A percentile compares a stretch with the other conserved stretches of the same genome.
Evolutionary conservation across 2,888 invertebrate genomes (phyloP).

Genomic region (Melangyna quadrimaculata): DNA sequence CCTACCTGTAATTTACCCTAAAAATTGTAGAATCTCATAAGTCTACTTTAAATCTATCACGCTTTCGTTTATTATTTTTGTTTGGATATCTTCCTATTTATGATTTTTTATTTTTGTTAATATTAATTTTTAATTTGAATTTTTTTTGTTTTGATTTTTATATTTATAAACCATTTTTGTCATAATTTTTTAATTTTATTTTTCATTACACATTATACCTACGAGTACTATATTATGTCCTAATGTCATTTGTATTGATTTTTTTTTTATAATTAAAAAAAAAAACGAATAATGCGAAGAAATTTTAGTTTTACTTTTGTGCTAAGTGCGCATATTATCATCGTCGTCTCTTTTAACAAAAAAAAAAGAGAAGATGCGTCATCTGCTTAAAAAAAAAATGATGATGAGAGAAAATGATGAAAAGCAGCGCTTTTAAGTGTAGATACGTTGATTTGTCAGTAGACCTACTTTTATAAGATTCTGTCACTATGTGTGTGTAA

Average conservation of each 20-base stretch:
- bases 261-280: slow-evolving; percentile 45
- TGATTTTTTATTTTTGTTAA: slow-evolving; percentile 53
- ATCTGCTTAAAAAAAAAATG: neutral
- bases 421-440: slow-evolving; percentile 32
- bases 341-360: neutral
- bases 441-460: slow-evolving; percentile 59
- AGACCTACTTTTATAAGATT: slow-evolving; percentile 43
- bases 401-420: slow-evolving; percentile 7
- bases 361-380: slow-evolving; percentile 4
- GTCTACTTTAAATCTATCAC: slow-evolving; percentile 14
- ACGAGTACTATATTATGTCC: too few relatives aligned
- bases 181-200: slow-evolving; percentile 49
- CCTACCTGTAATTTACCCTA: slow-evolving; percentile 49
- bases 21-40: slow-evolving; percentile 49
- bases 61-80: slow-evolving; percentile 24
- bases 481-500: slow-evolving; percentile 74
- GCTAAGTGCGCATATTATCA: neutral
- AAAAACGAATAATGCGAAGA: slow-evolving; percentile 49
- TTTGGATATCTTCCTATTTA: slow-evolving; percentile 48
- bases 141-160: slow-evolving; percentile 50
- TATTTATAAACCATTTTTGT: slow-evolving; percentile 64
- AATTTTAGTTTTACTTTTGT: slow-evolving; percentile 40
- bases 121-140: slow-evolving; percentile 35
- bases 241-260: slow-evolving; percentile 47
- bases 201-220: slow-evolving; percentile 36